Base-by-base conservation (phyloP, 2,888 invertebrate species). In the Ennomos erosarius region DNA sequence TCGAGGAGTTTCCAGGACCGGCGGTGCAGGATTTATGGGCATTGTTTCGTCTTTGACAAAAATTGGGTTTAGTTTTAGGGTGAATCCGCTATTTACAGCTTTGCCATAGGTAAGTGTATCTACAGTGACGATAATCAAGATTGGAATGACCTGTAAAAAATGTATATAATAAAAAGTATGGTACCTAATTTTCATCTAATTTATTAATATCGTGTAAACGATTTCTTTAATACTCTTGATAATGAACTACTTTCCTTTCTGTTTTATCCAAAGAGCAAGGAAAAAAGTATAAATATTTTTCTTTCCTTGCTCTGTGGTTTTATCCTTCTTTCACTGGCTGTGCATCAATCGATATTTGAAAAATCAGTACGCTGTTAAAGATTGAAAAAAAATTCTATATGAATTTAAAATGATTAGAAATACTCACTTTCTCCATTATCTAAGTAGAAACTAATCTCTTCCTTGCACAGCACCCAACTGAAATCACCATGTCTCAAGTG, bases 31-130 rank as follows among this genome's bases (percentile, higher is more conserved):
- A 16, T 16, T 16, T 2, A 16, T 16, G 16, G 16, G 16, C 16
- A 16, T 16, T 1, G 26, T 5, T 0, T 26, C 26, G 6, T 85
- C 80, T 65, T 82, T 85, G 1, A 61, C 16, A 5, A 75, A 70
- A 42, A 73, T 52, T 0, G 84, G 78, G 59, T 76, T 84, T 26
- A 84, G 81, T 59, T 82, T 85, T 3, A 85, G 55, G 52, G 75
- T 79, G 50, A 84, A 79, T 44, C 84, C 84, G 64, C 84, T 84
- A 42, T 81, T 79, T 63, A 86, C 80, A 1, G 88, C 84, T 12
- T 74, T 69, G 57, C 81, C 67, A 59, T 74, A 62, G 37, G 70
- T 71, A 10, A 68, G 39, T 56, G 64, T 62, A 43, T 71, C 59
- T 37, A 70, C 64, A 40, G 69, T 64, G 37, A 61, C 64, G 35